Evolutionary conservation across 2,888 invertebrate species (phyloP).

Genomic region (Rhagium mordax): DNA sequence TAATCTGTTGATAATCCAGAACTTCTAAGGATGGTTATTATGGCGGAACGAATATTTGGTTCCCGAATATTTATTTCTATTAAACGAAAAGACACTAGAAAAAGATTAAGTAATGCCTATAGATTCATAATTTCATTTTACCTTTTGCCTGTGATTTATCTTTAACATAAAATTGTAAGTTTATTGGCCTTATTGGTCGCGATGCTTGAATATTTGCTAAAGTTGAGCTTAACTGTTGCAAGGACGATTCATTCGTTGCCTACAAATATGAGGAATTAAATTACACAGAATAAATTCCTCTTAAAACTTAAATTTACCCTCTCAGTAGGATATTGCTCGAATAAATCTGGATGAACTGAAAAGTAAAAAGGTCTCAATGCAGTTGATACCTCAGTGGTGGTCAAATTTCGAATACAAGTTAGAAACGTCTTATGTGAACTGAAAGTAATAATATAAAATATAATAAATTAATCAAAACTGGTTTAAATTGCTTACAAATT

Average conservation of each 20-base stretch:
- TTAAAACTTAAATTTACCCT: constrained; percentile 73
- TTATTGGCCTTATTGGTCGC: constrained; percentile 75
- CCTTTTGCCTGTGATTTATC: constrained; percentile 68
- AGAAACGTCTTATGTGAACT: constrained; percentile 17
- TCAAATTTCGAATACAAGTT: constrained; percentile 78
- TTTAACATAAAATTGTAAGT: constrained; percentile 86
- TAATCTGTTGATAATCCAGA: constrained; percentile 92
- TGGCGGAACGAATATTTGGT: constrained; percentile 79
- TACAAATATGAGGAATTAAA: constrained; percentile 64
- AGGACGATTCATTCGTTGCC: constrained; percentile 91
- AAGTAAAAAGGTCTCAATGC: constrained; percentile 96
- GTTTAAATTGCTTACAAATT: constrained; percentile 42
- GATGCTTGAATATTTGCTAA: constrained; percentile 84
- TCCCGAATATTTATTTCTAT: constrained; percentile 83
- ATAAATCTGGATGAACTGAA: constrained; percentile 95
- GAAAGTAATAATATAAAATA: constrained; percentile 11
- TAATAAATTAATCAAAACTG: constrained; percentile 2
- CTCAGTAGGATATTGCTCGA: constrained; percentile 92
- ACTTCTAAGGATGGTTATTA: constrained; percentile 83
- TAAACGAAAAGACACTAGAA: constrained; percentile 78
- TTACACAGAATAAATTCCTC: constrained; percentile 11
- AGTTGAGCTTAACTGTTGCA: constrained; percentile 89
- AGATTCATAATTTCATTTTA: constrained; percentile 42
- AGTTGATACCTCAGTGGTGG: constrained; percentile 88
- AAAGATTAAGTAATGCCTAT: background rate